phyloP scores from a whole-genome alignment of 2,113 vertebrate genomes.

The Heterochromis multidens region DNA sequence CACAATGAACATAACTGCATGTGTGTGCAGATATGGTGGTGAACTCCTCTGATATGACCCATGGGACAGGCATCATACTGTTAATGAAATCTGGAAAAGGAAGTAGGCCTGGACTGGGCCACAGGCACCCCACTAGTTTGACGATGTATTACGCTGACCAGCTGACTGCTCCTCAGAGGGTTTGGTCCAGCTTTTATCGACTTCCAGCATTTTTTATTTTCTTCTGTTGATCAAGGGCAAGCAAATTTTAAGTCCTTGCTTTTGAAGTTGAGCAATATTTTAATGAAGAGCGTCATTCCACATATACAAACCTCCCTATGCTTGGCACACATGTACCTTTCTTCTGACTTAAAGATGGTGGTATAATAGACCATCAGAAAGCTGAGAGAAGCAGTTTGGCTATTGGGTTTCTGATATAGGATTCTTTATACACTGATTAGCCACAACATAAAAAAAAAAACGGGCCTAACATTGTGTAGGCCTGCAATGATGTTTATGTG shows the following conservation, averaged over 20 bases:
- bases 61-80: slow-evolving; percentile 15
- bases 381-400: not conserved
- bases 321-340: not conserved
- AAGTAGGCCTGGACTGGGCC: slow-evolving; percentile 15
- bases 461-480: too few species aligned
- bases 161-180: not conserved
- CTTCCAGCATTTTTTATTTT: slow-evolving; percentile 1
- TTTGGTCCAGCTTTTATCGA: slow-evolving; percentile 41
- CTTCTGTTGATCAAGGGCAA: not conserved
- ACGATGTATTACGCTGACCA: slow-evolving; percentile 9
- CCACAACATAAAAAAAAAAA: not conserved
- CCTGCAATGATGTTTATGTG: too few species aligned
- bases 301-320: not conserved
- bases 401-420: not conserved
- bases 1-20: not conserved
- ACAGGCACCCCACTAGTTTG: not conserved
- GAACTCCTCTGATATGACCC: slow-evolving; percentile 21
- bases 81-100: slow-evolving; percentile 42
- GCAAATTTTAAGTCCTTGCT: not conserved
- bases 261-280: slow-evolving; percentile 39
- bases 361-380: not conserved
- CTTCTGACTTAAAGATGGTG: not conserved
- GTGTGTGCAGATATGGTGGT: slow-evolving; percentile 6
- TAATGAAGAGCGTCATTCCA: slow-evolving; percentile 11
- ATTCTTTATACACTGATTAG: not conserved